Evolutionary conservation across 1,140 invertebrate species (phyloP).

Genomic region (Onthophagus taurus): DNA sequence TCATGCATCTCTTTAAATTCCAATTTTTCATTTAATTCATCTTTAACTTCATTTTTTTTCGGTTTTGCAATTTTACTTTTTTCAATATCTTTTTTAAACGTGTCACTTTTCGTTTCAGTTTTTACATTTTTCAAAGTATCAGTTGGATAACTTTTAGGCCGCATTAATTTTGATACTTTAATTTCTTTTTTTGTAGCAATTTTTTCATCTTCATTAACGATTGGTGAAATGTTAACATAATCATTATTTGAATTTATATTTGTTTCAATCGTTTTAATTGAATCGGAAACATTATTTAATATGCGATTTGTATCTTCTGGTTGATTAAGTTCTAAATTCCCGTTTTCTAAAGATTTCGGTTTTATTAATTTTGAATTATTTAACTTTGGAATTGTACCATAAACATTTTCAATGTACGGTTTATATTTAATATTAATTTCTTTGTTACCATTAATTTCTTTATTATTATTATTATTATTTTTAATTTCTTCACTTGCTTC

Average conservation of each 20-base stretch:
- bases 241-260: slow-evolving; percentile 10
- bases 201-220: slow-evolving; percentile 16
- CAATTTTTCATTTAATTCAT: no score
- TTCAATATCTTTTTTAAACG: slow-evolving; percentile 22
- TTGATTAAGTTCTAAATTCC: no score
- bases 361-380: no score
- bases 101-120: slow-evolving; percentile 35
- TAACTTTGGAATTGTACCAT: no score
- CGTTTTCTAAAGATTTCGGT: no score
- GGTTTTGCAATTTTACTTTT: slow-evolving; percentile 46
- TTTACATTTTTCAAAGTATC: slow-evolving; percentile 37
- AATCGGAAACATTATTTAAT: slow-evolving; percentile 27
- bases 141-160: slow-evolving; percentile 46
- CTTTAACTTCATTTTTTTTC: slow-evolving; percentile 25
- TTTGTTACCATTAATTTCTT: not conserved
- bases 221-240: no score
- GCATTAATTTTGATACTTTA: slow-evolving; percentile 46
- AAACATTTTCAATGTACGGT: no score
- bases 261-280: slow-evolving; percentile 29
- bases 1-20: no score
- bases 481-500: not conserved
- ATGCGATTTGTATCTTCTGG: slow-evolving; percentile 18
- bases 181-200: slow-evolving; percentile 31
- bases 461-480: slow-evolving; percentile 12
- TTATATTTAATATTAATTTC: no score